phyloP scores from a whole-genome alignment of 2,797 vertebrate genomes.

The Podarcis lilfordi region DNA sequence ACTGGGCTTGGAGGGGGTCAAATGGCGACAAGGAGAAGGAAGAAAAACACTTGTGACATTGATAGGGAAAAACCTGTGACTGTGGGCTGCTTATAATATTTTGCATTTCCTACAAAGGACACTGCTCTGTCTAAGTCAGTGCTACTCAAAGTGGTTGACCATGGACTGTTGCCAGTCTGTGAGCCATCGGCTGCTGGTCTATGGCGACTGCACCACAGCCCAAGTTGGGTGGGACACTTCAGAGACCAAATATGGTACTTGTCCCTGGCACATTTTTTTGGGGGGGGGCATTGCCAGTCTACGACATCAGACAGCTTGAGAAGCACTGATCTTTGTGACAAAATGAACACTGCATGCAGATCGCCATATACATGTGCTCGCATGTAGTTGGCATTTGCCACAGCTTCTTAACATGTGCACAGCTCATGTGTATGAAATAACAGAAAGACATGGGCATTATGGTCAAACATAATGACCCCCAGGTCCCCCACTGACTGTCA shows the following conservation, averaged over 20 bases:
- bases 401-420: not conserved
- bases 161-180: too few relatives aligned
- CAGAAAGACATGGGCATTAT: too few relatives aligned
- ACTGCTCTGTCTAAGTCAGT: not conserved
- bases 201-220: too few relatives aligned
- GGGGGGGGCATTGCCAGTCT: too few relatives aligned
- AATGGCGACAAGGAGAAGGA: not conserved
- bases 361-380: not conserved
- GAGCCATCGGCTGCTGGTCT: too few relatives aligned
- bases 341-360: not conserved
- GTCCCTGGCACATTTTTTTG: too few relatives aligned
- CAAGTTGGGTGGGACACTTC: too few relatives aligned
- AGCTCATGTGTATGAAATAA: not conserved
- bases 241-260: too few relatives aligned
- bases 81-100: not conserved
- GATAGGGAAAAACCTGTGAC: not conserved
- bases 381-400: not conserved
- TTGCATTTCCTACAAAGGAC: not conserved
- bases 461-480: not conserved
- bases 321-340: too few relatives aligned
- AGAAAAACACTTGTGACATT: not conserved
- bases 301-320: too few relatives aligned
- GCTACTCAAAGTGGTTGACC: too few relatives aligned
- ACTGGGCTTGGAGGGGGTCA: not conserved
- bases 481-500: not conserved